A percentile compares a stretch with the other conserved stretches of the same genome.
Conservation (phyloP, 2,113 vertebrate genomes). For the Etheostoma cragini region DNA sequence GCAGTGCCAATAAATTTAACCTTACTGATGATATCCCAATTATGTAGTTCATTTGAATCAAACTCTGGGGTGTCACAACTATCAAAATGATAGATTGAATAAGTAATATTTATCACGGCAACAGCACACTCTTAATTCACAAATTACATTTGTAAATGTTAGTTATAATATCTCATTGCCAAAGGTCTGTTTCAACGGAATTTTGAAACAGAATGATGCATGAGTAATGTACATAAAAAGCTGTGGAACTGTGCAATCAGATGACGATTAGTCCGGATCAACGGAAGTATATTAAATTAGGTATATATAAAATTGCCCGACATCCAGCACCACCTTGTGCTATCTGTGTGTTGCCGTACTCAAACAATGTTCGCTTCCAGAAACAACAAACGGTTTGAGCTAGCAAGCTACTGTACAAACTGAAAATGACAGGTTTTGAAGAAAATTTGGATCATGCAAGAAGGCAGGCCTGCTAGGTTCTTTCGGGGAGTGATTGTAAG, state of each 20-base stretch:
- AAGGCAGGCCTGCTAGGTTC: too few species aligned
- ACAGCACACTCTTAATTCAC: background rate
- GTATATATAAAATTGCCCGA: too few species aligned
- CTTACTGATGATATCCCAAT: background rate
- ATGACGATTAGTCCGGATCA: background rate
- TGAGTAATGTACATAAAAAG: background rate
- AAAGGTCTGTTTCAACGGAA: background rate
- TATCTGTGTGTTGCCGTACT: too few species aligned
- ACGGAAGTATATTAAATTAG: too few species aligned
- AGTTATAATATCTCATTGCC: background rate
- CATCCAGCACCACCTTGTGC: too few species aligned
- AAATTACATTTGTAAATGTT: slow-evolving; percentile 4
- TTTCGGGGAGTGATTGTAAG: too few species aligned
- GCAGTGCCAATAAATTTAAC: background rate
- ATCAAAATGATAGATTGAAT: background rate
- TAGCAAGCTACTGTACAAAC: too few species aligned
- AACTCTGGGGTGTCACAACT: background rate
- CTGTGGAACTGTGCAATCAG: slow-evolving; percentile 1
- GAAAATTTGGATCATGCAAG: too few species aligned
- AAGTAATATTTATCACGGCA: background rate
- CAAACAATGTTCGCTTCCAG: too few species aligned
- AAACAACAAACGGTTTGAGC: too few species aligned
- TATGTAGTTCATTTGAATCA: background rate
- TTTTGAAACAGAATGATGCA: background rate
- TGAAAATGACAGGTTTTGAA: too few species aligned